Evolutionary conservation across 2,888 invertebrate species (phyloP).

Genomic region (Pheosia tremula): DNA sequence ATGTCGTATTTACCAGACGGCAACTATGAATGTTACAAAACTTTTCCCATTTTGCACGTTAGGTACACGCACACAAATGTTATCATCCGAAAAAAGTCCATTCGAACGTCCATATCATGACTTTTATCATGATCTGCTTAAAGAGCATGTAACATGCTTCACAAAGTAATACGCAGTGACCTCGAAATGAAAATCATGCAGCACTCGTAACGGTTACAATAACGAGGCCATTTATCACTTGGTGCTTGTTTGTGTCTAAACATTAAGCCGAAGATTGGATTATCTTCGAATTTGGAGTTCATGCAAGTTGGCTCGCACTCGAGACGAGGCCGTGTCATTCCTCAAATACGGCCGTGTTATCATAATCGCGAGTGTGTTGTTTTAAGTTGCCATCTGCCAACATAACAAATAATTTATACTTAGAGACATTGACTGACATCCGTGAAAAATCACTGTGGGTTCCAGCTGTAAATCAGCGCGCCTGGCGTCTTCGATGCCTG

Average conservation of each 20-base stretch:
- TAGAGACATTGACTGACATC: no score
- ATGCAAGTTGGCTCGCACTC: not conserved
- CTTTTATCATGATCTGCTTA: constrained; percentile 56
- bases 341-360: not conserved
- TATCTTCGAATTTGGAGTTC: not conserved
- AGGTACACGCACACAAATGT: constrained; percentile 7
- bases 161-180: constrained; percentile 70
- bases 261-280: constrained; percentile 44
- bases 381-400: not conserved
- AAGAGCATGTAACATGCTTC: constrained; percentile 72
- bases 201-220: constrained; percentile 78
- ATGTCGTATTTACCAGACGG: constrained; percentile 15
- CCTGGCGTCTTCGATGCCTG: no score
- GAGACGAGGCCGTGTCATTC: not conserved
- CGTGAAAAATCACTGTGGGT: no score
- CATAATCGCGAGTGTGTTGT: not conserved
- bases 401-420: no score
- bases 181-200: constrained; percentile 81
- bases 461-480: no score
- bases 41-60: constrained; percentile 7
- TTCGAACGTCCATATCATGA: constrained; percentile 21
- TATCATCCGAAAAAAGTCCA: constrained; percentile 37
- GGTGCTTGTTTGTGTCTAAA: constrained; percentile 76
- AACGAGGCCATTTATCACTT: constrained; percentile 81
- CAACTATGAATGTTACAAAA: constrained; percentile 22